Evolutionary conservation across 2,113 vertebrate species (phyloP), one percentile per base, ranked within the genome.

Genomic region (Macaca mulatta): DNA sequence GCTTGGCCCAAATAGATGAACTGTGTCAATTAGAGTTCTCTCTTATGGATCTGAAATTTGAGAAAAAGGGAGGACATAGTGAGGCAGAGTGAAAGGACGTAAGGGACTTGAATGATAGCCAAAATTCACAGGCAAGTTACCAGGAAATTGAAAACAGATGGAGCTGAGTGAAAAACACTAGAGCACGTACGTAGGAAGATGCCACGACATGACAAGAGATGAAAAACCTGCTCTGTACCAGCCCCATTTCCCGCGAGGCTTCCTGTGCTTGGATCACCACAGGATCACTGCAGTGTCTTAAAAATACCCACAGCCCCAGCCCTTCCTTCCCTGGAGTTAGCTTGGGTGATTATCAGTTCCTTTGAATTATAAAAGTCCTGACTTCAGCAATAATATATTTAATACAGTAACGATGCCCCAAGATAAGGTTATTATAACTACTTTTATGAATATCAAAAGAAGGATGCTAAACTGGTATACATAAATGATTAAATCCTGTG

Each of bases 311-410:
- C 30, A 55, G 32, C 23, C 32, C 14, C n/a, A 12, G 45, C 18
- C 8, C 48, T 14, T 13, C 11, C 23, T 79, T 86, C 87, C 52
- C 69, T 78, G 30, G 23, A 75, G 59, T 64, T 72, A 81, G 25
- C 74, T 82, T 88, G n/a, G 88, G 50, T 50, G 48, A 79, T 85
- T 43, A 52, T 83, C 50, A 89, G 87, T 70, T 89, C 16, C 75
- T 93, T 74, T 45, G 87, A 64, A 87, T 96, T 80, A 87, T 48
- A 84, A 86, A 89, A 79, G 9, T 35, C 72, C 35, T 59, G 61
- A 90, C 70, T 45, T 92, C 89, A 96, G 75, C 69, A 89, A 50
- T 85, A 93, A 74, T 81, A 45, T 77, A 87, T 91, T 35, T 82
- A 64, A 80, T 67, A 57, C 45, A 93, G n/a, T 57, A 82, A 89